Percentiles rank a stretch among this genome's conserved stretches.
Conservation (phyloP, 2,888 invertebrate genomes). For the Dasysyrphus albostriatus region DNA sequence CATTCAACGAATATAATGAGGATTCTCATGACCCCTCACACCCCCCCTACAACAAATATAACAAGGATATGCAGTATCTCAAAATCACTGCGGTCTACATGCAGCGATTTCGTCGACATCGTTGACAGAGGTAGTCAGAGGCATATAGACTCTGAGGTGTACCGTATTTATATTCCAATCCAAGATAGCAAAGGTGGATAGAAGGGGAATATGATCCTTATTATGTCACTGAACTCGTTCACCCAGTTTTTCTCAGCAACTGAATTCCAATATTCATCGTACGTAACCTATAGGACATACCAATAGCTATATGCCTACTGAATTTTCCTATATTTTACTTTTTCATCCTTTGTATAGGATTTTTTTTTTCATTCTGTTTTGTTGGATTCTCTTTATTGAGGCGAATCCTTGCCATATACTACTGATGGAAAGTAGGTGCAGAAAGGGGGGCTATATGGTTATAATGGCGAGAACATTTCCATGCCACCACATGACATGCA, state of each 20-base stretch:
- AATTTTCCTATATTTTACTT: slow-evolving; percentile 27
- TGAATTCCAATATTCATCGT: slow-evolving; percentile 64
- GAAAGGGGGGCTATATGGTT: not conserved
- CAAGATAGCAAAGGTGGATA: not conserved
- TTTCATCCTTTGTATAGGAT: slow-evolving; percentile 21
- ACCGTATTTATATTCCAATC: slow-evolving; percentile 24
- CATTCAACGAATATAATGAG: slow-evolving; percentile 57
- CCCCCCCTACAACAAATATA: slow-evolving; percentile 15
- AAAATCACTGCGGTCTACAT: slow-evolving; percentile 65
- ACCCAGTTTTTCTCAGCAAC: slow-evolving; percentile 73
- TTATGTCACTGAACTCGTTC: slow-evolving; percentile 73
- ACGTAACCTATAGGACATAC: not conserved
- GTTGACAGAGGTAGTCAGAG: slow-evolving; percentile 54
- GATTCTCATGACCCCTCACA: not conserved
- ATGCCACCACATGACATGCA: slow-evolving; percentile 54
- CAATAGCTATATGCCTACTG: not conserved
- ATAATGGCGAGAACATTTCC: slow-evolving; percentile 18
- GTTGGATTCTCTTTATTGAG: slow-evolving; percentile 7
- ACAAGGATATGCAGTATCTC: slow-evolving; percentile 56
- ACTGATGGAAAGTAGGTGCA: not conserved
- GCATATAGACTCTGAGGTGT: slow-evolving; percentile 45
- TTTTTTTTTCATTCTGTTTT: slow-evolving; percentile 4
- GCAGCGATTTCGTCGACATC: slow-evolving; percentile 38
- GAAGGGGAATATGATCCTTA: slow-evolving; percentile 50
- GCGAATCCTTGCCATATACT: slow-evolving; percentile 15